These are phyloP conservation scores for Amphiprion clarkii DNA, from an alignment of 2,797 vertebrate species.

Conservation along the genomic window DNA sequence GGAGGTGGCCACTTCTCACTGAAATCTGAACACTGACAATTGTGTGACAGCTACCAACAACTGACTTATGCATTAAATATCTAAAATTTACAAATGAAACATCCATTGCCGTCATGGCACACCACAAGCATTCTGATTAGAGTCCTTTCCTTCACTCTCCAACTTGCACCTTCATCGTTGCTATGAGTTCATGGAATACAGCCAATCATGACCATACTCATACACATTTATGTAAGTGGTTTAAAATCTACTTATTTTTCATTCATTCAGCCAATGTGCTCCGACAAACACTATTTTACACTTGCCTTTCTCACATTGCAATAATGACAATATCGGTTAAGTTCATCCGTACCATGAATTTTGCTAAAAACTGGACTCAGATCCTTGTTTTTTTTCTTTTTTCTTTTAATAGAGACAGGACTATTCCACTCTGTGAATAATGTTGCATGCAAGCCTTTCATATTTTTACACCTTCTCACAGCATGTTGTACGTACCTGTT, in stretches of 20 bases:
- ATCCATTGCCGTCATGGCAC: not conserved
- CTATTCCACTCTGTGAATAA: not conserved
- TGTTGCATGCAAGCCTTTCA: not conserved
- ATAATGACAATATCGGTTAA: not conserved
- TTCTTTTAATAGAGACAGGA: not conserved
- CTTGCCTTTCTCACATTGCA: not conserved
- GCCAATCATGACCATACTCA: not conserved
- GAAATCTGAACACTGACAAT: not conserved
- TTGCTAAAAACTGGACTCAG: not conserved
- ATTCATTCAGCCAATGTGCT: too few relatives aligned
- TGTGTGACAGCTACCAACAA: not conserved
- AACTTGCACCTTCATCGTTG: too few relatives aligned
- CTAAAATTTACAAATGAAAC: not conserved
- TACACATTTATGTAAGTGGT: not conserved
- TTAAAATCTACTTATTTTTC: not conserved
- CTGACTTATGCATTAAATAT: not conserved
- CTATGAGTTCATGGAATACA: too few relatives aligned
- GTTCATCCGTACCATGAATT: not conserved
- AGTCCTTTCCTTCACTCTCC: too few relatives aligned
- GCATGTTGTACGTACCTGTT: constrained; percentile 16
- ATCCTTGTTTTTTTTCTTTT: not conserved
- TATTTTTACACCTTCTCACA: not conserved
- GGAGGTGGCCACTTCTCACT: not conserved
- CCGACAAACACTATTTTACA: too few relatives aligned
- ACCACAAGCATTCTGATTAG: not conserved